Percentiles rank a stretch among this genome's conserved stretches.
These are phyloP conservation scores for Heterochromis multidens DNA, from an alignment of 2,113 vertebrate genomes.

Conservation along the genomic window DNA sequence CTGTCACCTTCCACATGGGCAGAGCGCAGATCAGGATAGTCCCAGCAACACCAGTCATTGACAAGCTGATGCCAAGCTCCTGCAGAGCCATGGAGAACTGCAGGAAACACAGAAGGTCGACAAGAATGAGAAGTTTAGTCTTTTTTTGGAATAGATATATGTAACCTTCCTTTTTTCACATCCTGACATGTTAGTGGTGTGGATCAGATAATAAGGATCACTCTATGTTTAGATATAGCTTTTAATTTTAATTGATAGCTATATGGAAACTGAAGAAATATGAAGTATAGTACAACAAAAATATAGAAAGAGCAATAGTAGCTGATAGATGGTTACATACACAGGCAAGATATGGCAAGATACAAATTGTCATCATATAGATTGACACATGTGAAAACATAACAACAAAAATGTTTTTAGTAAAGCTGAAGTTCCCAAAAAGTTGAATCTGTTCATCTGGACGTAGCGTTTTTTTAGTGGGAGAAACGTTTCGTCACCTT, in stretches of 20 bases:
- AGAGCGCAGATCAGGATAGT: slow-evolving; percentile 83
- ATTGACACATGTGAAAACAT: not conserved
- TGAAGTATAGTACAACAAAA: not conserved
- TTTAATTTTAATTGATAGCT: not conserved
- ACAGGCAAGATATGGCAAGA: not conserved
- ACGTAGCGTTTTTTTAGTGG: no score
- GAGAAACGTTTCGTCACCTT: no score
- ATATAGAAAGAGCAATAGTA: not conserved
- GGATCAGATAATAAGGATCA: not conserved
- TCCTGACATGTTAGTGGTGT: not conserved
- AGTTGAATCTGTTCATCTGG: no score
- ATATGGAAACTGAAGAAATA: not conserved
- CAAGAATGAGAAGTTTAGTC: not conserved
- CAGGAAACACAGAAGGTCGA: not conserved
- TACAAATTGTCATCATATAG: not conserved
- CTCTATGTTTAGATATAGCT: accelerated
- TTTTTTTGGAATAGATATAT: not conserved
- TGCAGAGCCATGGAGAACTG: slow-evolving; percentile 73
- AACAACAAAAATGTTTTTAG: not conserved
- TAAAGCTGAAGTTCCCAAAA: not conserved
- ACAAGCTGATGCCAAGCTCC: slow-evolving; percentile 79
- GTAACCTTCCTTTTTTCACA: not conserved
- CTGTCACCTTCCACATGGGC: slow-evolving; percentile 88
- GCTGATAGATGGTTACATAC: not conserved
- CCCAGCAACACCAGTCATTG: slow-evolving; percentile 76